Conservation (phyloP, 2,113 vertebrate species). For the Malurus elegans region DNA sequence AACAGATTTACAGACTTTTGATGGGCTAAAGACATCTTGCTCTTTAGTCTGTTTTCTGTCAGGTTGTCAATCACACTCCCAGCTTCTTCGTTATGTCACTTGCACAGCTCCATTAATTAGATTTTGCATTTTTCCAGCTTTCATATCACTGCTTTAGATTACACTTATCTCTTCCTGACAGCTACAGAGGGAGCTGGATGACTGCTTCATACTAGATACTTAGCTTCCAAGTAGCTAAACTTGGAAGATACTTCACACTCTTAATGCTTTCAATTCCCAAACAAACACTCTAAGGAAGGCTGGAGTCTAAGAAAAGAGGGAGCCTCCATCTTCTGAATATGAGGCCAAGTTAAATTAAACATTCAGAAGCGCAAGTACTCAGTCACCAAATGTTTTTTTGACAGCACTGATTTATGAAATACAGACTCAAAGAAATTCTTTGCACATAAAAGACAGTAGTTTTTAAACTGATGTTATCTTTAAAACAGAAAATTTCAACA, state of each 20-base stretch:
- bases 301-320: not conserved
- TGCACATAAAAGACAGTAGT: not conserved
- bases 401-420: slow-evolving; percentile 3
- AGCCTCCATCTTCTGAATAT: not conserved
- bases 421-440: not conserved
- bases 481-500: not conserved
- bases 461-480: not conserved
- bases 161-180: slow-evolving; percentile 18
- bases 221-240: slow-evolving; percentile 6
- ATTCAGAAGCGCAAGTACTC: not conserved
- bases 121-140: not conserved
- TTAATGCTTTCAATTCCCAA: not conserved
- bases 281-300: not conserved
- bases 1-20: not conserved
- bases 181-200: slow-evolving; percentile 46
- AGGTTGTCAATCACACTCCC: not conserved
- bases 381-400: not conserved
- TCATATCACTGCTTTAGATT: slow-evolving; percentile 3
- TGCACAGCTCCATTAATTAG: slow-evolving; percentile 11
- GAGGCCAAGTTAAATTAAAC: not conserved
- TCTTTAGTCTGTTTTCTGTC: not conserved
- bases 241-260: not conserved
- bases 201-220: not conserved
- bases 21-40: not conserved
- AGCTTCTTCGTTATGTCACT: not conserved